Evolutionary conservation across 2,113 vertebrate genomes (phyloP), one percentile per base, ranked within the genome.

Genomic region (Zosterops borbonicus): DNA sequence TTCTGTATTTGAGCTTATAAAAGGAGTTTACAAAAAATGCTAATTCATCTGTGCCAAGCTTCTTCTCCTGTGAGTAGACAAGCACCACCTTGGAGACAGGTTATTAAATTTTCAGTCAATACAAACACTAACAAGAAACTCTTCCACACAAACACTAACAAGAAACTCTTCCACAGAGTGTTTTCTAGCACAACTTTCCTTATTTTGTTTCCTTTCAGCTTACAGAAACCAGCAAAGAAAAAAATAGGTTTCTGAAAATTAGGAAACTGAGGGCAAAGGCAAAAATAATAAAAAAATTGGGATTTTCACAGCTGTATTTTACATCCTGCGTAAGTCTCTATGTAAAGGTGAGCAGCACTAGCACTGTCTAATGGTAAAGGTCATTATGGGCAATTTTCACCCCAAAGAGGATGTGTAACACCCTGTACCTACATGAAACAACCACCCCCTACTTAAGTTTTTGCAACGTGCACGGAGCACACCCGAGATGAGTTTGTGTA

Each of bases 111-210:
- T 83, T 93, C 73, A 81, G n/a, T 79, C 60, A 77, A 46, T 37
- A 75, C 73, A 89, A 96, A 92, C 73, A 84, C 70, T 92, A 96
- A 81, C 18, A 86, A 91, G n/a, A 86, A 88, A 71, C 42, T 35
- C 56, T 94, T 84, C 16, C 28, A 77, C 59, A 24, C 73, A 89
- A 96, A 92, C 73, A 84, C 70, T 92, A 96, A 81, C 18, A 86
- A 91, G n/a, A 86, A 88, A 71, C 42, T 35, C 56, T 94, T 84
- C 16, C 28, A 77, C 59, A 24, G 47, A 44, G 12, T 67, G 65
- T 79, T 76, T 87, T 60, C 78, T 70, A 60, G n/a, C 0, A 3
- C 3, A 52, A 20, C 42, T 41, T 65, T 29, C 42, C 55, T 63
- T n/a, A 19, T 41, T 89, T 60, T 58, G 59, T 41, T 31, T 60